Conservation (phyloP, 2,797 vertebrate genomes). For the Peromyscus eremicus region DNA sequence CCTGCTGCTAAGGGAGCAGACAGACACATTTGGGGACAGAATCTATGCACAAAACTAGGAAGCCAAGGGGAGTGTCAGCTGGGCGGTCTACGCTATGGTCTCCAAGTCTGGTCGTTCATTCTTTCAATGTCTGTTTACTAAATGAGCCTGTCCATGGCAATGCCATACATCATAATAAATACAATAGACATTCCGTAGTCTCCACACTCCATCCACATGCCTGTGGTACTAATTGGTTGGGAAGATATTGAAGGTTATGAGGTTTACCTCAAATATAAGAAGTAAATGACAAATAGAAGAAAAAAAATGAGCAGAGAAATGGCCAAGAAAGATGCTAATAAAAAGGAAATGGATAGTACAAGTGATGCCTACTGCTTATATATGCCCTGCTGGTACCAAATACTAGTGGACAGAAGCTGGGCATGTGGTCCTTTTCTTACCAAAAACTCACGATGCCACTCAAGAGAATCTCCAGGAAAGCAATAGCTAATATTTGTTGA, state of each 20-base stretch:
- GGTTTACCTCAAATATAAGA: not conserved
- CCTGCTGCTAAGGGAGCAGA: not conserved
- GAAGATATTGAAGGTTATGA: not conserved
- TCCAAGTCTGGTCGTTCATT: not conserved
- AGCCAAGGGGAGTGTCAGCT: not conserved
- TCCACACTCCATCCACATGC: not conserved
- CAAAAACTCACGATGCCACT: not conserved
- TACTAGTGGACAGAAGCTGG: not conserved
- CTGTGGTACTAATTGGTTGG: not conserved
- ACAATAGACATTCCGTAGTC: not conserved
- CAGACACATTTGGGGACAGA: not conserved
- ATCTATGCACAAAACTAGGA: not conserved
- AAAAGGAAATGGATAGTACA: not conserved
- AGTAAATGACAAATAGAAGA: not conserved
- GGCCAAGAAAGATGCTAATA: not conserved
- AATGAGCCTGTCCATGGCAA: not conserved
- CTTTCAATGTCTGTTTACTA: not conserved
- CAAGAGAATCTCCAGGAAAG: conserved; percentile 21
- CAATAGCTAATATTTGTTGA: not conserved
- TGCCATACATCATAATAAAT: not conserved
- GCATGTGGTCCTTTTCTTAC: not conserved
- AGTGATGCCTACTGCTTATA: too few relatives aligned
- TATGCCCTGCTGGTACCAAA: not conserved
- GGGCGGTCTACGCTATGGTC: not conserved
- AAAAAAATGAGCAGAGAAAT: not conserved